phyloP scores from a whole-genome alignment of 2,113 vertebrate genomes.

The Epinephelus moara region DNA sequence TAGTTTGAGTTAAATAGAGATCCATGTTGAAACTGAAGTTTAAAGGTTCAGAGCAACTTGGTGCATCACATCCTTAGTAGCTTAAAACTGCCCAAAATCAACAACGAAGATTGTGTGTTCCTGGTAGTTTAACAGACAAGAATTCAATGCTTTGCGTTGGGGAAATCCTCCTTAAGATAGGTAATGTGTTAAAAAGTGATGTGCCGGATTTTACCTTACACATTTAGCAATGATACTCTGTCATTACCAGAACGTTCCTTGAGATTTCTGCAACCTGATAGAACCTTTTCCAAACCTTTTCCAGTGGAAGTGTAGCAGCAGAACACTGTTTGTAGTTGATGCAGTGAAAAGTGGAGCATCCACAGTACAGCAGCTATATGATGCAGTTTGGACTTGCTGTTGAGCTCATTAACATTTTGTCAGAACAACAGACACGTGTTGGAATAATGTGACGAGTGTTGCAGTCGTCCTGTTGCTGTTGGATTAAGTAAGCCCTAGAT shows the following conservation, averaged over 20 bases:
- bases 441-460: constrained; percentile 37
- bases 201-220: no score
- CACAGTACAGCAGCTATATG: neutral
- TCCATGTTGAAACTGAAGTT: neutral
- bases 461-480: constrained; percentile 56
- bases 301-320: neutral
- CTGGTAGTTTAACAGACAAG: no score
- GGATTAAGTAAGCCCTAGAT: constrained; percentile 73
- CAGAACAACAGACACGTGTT: constrained; percentile 41
- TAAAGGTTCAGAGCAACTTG: neutral
- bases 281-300: neutral
- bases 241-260: neutral
- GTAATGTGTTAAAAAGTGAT: no score
- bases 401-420: constrained; percentile 42
- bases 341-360: neutral
- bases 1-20: neutral
- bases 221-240: neutral
- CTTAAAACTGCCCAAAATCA: no score
- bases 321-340: neutral
- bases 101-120: no score
- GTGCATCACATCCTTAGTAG: no score
- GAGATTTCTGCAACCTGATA: neutral
- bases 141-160: no score
- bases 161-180: no score
- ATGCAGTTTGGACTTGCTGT: neutral